Percentiles rank a stretch among this genome's conserved stretches.
Conservation (phyloP, 2,888 invertebrate genomes). For the Eudemis profundana region DNA sequence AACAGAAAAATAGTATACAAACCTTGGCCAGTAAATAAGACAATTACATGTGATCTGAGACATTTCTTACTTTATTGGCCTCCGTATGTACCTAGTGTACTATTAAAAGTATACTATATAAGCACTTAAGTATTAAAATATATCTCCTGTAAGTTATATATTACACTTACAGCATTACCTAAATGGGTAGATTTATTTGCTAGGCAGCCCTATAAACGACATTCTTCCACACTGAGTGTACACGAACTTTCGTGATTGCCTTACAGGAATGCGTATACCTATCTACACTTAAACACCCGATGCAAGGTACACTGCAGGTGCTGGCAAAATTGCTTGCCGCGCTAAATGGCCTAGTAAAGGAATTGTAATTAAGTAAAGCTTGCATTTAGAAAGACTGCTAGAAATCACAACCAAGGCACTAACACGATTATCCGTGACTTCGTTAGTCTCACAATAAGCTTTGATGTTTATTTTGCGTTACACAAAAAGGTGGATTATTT, state of each 20-base stretch:
- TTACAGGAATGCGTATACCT: conserved; percentile 25
- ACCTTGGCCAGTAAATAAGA: no score
- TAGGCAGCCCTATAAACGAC: not conserved
- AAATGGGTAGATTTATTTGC: not conserved
- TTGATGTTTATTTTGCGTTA: no score
- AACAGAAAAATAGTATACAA: no score
- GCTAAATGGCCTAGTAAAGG: conserved; percentile 16
- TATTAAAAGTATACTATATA: no score
- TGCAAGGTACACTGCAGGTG: conserved; percentile 9
- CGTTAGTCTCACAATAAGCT: no score
- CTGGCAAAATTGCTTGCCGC: not conserved
- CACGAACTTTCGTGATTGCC: conserved; percentile 16
- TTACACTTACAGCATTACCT: no score
- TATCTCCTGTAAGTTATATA: no score
- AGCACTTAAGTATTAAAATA: no score
- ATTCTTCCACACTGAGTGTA: conserved; percentile 32
- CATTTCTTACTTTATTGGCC: no score
- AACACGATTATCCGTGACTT: not conserved
- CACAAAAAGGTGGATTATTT: no score
- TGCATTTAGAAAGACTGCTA: conserved; percentile 5
- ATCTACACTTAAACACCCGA: conserved; percentile 2
- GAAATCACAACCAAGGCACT: not conserved
- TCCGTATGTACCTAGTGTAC: no score
- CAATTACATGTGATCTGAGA: no score
- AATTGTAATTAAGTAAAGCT: not conserved